Evolutionary conservation across 2,888 invertebrate species (phyloP).

Genomic region (Erynnis tages): DNA sequence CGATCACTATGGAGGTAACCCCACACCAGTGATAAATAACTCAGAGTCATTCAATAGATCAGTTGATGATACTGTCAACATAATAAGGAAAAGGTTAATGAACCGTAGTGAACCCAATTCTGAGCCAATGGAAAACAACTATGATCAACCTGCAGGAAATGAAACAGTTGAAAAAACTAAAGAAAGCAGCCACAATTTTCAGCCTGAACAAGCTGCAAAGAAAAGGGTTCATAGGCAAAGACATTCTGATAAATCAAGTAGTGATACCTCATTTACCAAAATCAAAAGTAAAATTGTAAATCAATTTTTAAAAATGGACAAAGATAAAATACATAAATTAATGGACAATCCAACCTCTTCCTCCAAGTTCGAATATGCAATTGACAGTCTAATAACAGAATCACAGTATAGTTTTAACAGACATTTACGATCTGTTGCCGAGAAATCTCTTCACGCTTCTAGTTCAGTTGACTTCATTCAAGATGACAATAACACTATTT

Average conservation of each 20-base stretch:
- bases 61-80: constrained; percentile 72
- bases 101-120: constrained; percentile 57
- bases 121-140: constrained; percentile 36
- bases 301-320: constrained; percentile 76
- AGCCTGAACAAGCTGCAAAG: constrained; percentile 51
- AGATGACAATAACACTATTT: constrained; percentile 83
- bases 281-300: constrained; percentile 75
- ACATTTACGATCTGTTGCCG: constrained; percentile 70
- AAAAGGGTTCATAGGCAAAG: constrained; percentile 50
- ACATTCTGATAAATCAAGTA: constrained; percentile 47
- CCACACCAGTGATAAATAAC: constrained; percentile 53
- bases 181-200: constrained; percentile 35
- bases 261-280: constrained; percentile 54
- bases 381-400: constrained; percentile 73
- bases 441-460: constrained; percentile 65
- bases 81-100: constrained; percentile 59
- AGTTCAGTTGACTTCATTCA: constrained; percentile 69
- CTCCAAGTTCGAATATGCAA: constrained; percentile 76
- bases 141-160: constrained; percentile 38
- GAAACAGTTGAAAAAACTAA: constrained; percentile 35
- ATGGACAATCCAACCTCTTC: constrained; percentile 77
- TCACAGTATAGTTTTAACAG: constrained; percentile 73
- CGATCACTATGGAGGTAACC: constrained; percentile 64
- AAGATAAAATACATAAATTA: constrained; percentile 70
- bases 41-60: constrained; percentile 67